Conservation (phyloP, 2,888 invertebrate species). For the Kryphioiulus occultus region DNA sequence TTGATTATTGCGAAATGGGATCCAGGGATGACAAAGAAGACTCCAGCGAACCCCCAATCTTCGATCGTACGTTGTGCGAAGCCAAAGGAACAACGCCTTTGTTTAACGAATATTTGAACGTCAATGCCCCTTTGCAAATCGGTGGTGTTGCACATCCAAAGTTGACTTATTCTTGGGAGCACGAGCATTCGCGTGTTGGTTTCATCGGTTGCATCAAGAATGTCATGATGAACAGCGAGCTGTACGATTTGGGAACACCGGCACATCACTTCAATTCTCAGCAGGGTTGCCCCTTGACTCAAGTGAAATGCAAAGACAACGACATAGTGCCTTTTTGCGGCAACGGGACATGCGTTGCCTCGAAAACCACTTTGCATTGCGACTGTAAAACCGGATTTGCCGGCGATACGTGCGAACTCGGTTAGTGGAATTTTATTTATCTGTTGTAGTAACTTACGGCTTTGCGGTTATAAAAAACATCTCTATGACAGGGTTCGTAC, state of each 20-base stretch:
- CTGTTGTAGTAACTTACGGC: too few relatives aligned
- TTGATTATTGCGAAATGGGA: slow-evolving; percentile 69
- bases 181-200: slow-evolving; percentile 73
- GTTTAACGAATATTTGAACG: slow-evolving; percentile 76
- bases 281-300: slow-evolving; percentile 63
- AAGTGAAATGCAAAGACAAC: slow-evolving; percentile 62
- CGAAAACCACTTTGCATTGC: slow-evolving; percentile 60
- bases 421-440: slow-evolving; percentile 41
- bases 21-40: slow-evolving; percentile 54
- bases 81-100: slow-evolving; percentile 84
- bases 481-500: too few relatives aligned
- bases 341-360: slow-evolving; percentile 58
- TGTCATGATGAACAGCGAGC: slow-evolving; percentile 74
- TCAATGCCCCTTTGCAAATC: slow-evolving; percentile 88
- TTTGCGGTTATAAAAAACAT: too few relatives aligned
- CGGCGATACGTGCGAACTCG: slow-evolving; percentile 62
- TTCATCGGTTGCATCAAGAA: slow-evolving; percentile 92
- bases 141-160: slow-evolving; percentile 61
- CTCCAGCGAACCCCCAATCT: slow-evolving; percentile 71
- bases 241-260: slow-evolving; percentile 80
- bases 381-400: slow-evolving; percentile 65
- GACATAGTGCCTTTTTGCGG: slow-evolving; percentile 56
- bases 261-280: slow-evolving; percentile 65
- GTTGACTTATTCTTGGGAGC: slow-evolving; percentile 69
- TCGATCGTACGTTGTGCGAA: slow-evolving; percentile 89